phyloP scores from a whole-genome alignment of 2,888 invertebrate species.

The Mystacides longicornis region DNA sequence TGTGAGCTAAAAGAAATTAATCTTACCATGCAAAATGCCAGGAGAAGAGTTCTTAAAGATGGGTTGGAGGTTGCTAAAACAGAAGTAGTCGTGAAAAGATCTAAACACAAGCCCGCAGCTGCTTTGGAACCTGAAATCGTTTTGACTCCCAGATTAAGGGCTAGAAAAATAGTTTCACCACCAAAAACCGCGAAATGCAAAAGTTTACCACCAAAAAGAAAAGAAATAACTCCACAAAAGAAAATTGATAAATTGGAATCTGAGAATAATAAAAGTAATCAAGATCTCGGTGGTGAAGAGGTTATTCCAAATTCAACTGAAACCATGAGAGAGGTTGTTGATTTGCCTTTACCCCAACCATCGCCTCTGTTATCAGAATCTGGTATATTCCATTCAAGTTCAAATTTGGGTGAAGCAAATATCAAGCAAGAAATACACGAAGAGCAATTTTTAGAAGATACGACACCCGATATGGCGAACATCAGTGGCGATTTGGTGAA shows the following conservation, averaged over 20 bases:
- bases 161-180: not conserved
- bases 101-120: not conserved
- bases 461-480: not conserved
- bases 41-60: slow-evolving; percentile 5
- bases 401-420: not conserved
- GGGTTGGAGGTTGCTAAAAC: slow-evolving; percentile 3
- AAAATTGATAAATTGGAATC: not conserved
- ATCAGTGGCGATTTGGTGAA: not conserved
- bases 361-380: not conserved
- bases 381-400: not conserved
- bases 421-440: not conserved
- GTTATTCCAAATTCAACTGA: not conserved
- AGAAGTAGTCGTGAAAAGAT: not conserved
- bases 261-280: not conserved
- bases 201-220: not conserved
- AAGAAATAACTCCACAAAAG: not conserved
- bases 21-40: slow-evolving; percentile 8
- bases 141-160: not conserved
- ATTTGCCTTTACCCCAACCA: not conserved
- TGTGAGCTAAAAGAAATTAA: slow-evolving; percentile 33
- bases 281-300: not conserved
- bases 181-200: not conserved
- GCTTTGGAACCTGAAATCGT: not conserved
- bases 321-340: not conserved
- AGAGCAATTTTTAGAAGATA: not conserved